Evolutionary conservation across 2,888 invertebrate genomes (phyloP), one percentile per base, ranked within the genome.

Genomic region (Apoderus coryli): DNA sequence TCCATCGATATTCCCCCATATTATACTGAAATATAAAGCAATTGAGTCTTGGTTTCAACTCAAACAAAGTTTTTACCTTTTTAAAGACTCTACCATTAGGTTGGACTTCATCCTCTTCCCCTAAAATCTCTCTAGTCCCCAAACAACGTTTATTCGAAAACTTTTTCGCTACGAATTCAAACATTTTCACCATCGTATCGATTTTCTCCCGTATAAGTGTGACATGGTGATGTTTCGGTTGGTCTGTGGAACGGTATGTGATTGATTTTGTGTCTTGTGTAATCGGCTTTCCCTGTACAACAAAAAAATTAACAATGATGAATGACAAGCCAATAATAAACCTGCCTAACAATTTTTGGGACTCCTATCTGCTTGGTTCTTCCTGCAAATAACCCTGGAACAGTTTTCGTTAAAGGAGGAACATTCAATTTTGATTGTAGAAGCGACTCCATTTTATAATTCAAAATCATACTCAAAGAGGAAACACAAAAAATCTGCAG

Each of bases 31-130:
- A 57, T 34, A 38, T 26, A 33, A 30, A 9, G 7, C 7, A 24
- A 7, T 19, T 7, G 6, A 19, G 19, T 19, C 6, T n/a, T 19
- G n/a, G 19, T 7, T 19, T 19, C 19, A 19, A 7, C 10, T 13
- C 26, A 10, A 15, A 15, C 39, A n/a, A n/a, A n/a, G n/a, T n/a
- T n/a, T n/a, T 41, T 42, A 82, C 82, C 75, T 96, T 96, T 60
- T 93, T 93, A 56, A 96, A 96, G 28, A 92, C 70, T 41, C 89
- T 72, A 27, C 96, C 96, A 52, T 92, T 92, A 2, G 85, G 76
- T 56, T 96, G 95, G 9, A 76, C 61, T 56, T 98, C 96, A 53
- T 95, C 90, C 53, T 90, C 88, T 57, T 93, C 95, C 34, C 81
- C 77, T 24, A 92, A 66, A 44, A 93, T 79, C 47, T 89, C 75